These are phyloP conservation scores for Channallabes apus DNA, from an alignment of 2,797 vertebrate genomes.

Conservation along the genomic window DNA sequence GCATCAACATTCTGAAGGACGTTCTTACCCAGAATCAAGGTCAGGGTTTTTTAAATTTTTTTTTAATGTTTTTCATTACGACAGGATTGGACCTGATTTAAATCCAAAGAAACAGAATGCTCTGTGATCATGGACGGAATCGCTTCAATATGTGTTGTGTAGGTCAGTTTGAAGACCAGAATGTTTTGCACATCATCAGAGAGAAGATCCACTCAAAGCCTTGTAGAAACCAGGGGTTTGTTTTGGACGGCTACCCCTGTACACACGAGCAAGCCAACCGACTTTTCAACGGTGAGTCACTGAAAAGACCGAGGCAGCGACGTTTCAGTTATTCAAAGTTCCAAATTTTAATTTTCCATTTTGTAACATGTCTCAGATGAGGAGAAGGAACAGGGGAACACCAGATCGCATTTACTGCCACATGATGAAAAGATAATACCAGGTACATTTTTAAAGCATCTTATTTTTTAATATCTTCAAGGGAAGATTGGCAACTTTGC, in stretches of 20 bases:
- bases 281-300: conserved; percentile 77
- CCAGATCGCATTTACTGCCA: conserved; percentile 60
- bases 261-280: conserved; percentile 81
- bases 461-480: background rate
- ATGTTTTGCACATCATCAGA: conserved; percentile 74
- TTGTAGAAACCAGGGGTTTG: conserved; percentile 90
- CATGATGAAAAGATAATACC: conserved; percentile 80
- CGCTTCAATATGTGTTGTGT: background rate
- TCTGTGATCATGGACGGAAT: background rate
- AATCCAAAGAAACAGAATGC: background rate
- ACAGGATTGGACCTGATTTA: too few relatives aligned
- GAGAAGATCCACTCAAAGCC: conserved; percentile 85
- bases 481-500: background rate
- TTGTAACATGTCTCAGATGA: conserved; percentile 64
- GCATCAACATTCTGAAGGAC: conserved; percentile 75
- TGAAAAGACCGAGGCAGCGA: background rate
- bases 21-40: conserved; percentile 79
- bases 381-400: conserved; percentile 67
- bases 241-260: conserved; percentile 88
- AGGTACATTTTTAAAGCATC: conserved; percentile 71
- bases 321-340: background rate
- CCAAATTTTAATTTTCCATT: too few relatives aligned
- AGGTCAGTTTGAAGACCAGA: conserved; percentile 78
- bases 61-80: too few relatives aligned
- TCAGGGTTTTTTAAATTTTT: conserved; percentile 54